A percentile compares a stretch with the other conserved stretches of the same genome.
These are phyloP conservation scores for Heliconius charithonia DNA, from an alignment of 2,888 invertebrate species.

Conservation along the genomic window DNA sequence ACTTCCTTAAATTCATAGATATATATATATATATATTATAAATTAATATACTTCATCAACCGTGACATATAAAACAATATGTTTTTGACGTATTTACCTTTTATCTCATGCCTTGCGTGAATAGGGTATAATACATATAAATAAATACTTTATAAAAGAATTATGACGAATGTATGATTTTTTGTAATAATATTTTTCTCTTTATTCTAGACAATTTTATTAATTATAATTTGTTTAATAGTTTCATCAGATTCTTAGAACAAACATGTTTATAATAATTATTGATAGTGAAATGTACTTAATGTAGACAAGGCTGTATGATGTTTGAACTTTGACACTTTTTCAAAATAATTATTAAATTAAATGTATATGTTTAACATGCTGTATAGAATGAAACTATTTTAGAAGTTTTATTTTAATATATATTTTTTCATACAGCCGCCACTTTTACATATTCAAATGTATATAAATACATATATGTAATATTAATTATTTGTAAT, in stretches of 20 bases:
- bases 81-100: too few species aligned
- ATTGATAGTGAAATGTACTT: constrained; percentile 1
- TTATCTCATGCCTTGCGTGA: too few species aligned
- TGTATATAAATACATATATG: too few species aligned
- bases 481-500: too few species aligned
- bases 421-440: too few species aligned
- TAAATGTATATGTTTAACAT: not conserved
- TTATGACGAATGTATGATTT: not conserved
- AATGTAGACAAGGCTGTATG: not conserved
- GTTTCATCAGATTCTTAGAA: not conserved
- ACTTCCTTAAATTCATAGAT: too few species aligned
- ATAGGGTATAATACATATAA: not conserved
- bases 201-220: not conserved
- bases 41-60: too few species aligned
- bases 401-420: too few species aligned
- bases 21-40: too few species aligned
- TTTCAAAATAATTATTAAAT: not conserved
- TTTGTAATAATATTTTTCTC: not conserved
- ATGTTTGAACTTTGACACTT: not conserved
- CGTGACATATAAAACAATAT: too few species aligned
- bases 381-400: too few species aligned
- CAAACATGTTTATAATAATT: not conserved
- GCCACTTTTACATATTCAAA: too few species aligned
- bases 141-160: not conserved
- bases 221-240: not conserved